Evolutionary conservation across 2,113 vertebrate genomes (phyloP), one percentile per base, ranked within the genome.

Genomic region (Tympanuchus pallidicinctus): DNA sequence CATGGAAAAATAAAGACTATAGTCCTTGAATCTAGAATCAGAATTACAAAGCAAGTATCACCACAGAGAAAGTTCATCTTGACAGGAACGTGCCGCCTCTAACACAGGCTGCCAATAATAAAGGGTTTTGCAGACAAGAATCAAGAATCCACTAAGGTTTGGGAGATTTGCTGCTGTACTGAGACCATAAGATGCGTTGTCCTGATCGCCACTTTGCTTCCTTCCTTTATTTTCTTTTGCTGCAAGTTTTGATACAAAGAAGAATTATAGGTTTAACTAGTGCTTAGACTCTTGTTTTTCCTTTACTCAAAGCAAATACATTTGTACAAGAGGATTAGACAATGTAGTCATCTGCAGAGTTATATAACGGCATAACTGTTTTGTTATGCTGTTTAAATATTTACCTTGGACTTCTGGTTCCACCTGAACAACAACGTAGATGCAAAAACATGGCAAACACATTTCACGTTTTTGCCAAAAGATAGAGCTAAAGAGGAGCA

Each of bases 151-250:
- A 25, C 47, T 32, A 34, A 24, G 54, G 25, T 47, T 57, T 86
- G 74, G 47, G 75, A 56, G 40, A 30, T 34, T 32, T 18, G 54
- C 30, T 57, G 54, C 54, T 5, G 8, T 64, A 11, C 13, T 70
- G 13, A 59, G 32, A 20, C 63, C 14, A 0, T 36, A 47, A 42
- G 24, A 34, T 43, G 13, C 13, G 1, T 4, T 5, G 11, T 13
- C 47, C 57, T 52, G 8, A 40, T 21, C n/a, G 45, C 34, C 20
- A 7, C 50, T 92, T 92, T 84, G 10, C 50, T 27, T 92, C 36
- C 42, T 89, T n/a, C 17, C 19, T 89, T 81, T n/a, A 9, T 75
- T 82, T 84, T 71, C 60, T 84, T 86, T 38, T 38, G 24, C 32
- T 42, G 7, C 10, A 32, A 24, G 7, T 71, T 88, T 83, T 38